Base-by-base conservation (phyloP, 2,113 vertebrate genomes). In the Sturnira hondurensis region DNA sequence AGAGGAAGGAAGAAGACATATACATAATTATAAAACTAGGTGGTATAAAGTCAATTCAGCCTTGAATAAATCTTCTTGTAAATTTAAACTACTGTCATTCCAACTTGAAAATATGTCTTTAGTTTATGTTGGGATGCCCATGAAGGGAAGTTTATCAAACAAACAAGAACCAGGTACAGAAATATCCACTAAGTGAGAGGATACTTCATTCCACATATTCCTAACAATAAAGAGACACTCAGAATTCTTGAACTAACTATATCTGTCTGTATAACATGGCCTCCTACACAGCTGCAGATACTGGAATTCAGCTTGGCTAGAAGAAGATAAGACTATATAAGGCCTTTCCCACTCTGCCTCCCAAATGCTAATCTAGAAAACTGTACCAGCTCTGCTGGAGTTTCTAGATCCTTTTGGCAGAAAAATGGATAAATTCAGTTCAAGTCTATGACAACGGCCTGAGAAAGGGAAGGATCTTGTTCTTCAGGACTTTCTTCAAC, bases 121-220 rank as follows among this genome's bases (percentile, higher is more conserved):
- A 52, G 28, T 4, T 45, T 26, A 41, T 68, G 38, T 58, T 26
- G 3, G 68, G 70, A 86, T 15, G 67, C 20, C 67, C 56, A 68
- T 0, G 36, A 80, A 93, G 54, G 73, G 86, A 89, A 52, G 45
- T 45, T 12, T 71, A 38, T 54, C 56, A 65, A 76, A 88, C 47
- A 56, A 54, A 70, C 6, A n/a, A 87, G 65, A 61, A 54, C 26
- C 20, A 68, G 74, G 70, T 61, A 24, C 3, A 91, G 80, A 88
- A 70, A 84, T 43, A 65, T 2, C 47, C 74, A 74, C 33, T 78
- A 71, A 89, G 5, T 68, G 45, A 63, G 54, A 94, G 41, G 89
- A 83, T 14, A 43, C 24, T 56, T 95, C 67, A 93, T 68, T 88
- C 93, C 91, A 92, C 36, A 81, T 73, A 91, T 94, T 56, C 77